Conservation (phyloP, 1,140 invertebrate species). For the Saccostrea glomerata region DNA sequence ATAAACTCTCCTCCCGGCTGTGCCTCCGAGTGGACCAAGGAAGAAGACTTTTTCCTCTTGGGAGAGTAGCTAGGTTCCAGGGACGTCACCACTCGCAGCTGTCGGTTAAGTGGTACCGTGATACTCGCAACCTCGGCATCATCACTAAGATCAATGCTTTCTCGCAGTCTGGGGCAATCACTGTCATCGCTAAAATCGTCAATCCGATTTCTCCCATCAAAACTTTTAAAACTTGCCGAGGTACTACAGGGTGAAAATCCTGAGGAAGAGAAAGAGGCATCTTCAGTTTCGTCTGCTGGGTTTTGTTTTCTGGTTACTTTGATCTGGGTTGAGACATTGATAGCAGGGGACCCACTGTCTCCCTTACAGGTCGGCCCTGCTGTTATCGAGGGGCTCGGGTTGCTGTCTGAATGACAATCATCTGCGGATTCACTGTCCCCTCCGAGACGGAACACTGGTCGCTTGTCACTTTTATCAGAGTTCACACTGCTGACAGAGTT, state of each 20-base stretch:
- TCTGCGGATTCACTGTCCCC: slow-evolving; percentile 40
- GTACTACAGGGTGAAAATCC: slow-evolving; percentile 68
- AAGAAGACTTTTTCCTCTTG: slow-evolving; percentile 54
- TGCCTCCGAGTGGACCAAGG: slow-evolving; percentile 54
- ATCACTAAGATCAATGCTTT: slow-evolving; percentile 68
- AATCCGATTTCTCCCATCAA: slow-evolving; percentile 63
- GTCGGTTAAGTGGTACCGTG: slow-evolving; percentile 67
- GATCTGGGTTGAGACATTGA: not conserved
- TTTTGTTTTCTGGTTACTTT: slow-evolving; percentile 30
- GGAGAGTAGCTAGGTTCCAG: slow-evolving; percentile 62
- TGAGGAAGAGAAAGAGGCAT: slow-evolving; percentile 64
- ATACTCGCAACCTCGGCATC: slow-evolving; percentile 63
- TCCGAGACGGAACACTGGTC: slow-evolving; percentile 55
- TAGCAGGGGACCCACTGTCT: not conserved
- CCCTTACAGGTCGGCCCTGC: not conserved
- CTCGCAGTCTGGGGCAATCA: slow-evolving; percentile 60
- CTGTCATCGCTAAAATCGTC: slow-evolving; percentile 72
- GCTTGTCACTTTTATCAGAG: slow-evolving; percentile 9
- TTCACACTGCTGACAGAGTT: slow-evolving; percentile 8
- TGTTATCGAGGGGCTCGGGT: not conserved
- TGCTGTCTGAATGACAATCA: slow-evolving; percentile 9
- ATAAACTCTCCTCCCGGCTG: slow-evolving; percentile 48
- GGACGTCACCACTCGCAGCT: slow-evolving; percentile 70
- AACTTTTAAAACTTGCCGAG: slow-evolving; percentile 63
- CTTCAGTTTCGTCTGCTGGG: slow-evolving; percentile 64